A percentile compares a stretch with the other conserved stretches of the same genome.
Evolutionary conservation across 2,797 vertebrate species (phyloP).

Genomic region (Australoheros facetus): DNA sequence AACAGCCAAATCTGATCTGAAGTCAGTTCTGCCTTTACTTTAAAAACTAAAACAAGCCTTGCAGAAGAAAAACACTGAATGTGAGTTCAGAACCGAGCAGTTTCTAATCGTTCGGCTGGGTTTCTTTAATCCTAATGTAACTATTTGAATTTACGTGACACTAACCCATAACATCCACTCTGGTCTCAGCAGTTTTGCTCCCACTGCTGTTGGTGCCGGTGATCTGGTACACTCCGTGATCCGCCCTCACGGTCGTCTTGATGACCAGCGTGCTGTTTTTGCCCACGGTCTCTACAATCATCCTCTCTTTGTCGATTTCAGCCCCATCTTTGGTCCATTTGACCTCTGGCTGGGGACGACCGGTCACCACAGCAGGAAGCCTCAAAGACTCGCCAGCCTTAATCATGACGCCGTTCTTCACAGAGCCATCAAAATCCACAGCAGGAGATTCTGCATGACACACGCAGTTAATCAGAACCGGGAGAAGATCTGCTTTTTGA

Average conservation of each 20-base stretch:
- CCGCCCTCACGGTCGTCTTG: slow-evolving; percentile 87
- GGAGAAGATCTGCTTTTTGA: not conserved
- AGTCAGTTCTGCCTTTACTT: not conserved
- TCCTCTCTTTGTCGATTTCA: slow-evolving; percentile 88
- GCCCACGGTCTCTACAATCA: slow-evolving; percentile 87
- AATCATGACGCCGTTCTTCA: slow-evolving; percentile 91
- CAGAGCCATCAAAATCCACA: slow-evolving; percentile 89
- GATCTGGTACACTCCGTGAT: slow-evolving; percentile 92
- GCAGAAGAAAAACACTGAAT: not conserved
- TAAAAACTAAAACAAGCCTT: not conserved
- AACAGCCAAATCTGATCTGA: not conserved
- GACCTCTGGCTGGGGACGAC: slow-evolving; percentile 90
- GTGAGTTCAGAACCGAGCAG: not conserved
- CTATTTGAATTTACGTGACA: not conserved
- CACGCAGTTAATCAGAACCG: not conserved
- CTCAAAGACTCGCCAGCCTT: slow-evolving; percentile 89
- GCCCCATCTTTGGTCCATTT: slow-evolving; percentile 90
- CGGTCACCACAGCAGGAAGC: slow-evolving; percentile 91
- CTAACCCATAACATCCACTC: slow-evolving; percentile 96
- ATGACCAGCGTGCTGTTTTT: slow-evolving; percentile 88
- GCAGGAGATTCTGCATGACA: slow-evolving; percentile 84
- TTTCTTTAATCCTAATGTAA: not conserved
- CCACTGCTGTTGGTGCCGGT: slow-evolving; percentile 92
- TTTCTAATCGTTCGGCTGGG: not conserved
- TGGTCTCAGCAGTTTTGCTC: slow-evolving; percentile 89